Conservation (phyloP, 2,113 vertebrate genomes). For the Vimba vimba region DNA sequence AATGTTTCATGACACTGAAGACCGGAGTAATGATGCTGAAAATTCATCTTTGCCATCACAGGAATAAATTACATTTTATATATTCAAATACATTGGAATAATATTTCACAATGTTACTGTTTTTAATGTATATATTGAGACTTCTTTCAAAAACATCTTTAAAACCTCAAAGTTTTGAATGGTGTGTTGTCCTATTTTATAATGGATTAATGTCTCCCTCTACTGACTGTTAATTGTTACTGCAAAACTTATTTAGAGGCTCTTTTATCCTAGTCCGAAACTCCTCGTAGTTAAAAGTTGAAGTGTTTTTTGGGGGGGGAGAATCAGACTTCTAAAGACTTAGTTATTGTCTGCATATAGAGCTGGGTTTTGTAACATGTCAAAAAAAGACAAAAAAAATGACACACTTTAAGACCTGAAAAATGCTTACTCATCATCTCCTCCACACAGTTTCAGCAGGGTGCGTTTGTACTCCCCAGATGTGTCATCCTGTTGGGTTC, state of each 20-base stretch:
- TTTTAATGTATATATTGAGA: neutral
- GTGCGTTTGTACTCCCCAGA: constrained; percentile 96
- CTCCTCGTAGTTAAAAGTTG: too few relatives aligned
- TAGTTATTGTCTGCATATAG: neutral
- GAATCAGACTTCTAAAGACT: neutral
- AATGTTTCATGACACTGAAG: neutral
- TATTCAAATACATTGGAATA: neutral
- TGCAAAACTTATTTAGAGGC: constrained; percentile 7
- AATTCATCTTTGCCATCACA: neutral
- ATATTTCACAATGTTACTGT: neutral
- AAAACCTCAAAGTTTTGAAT: neutral
- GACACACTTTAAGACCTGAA: neutral
- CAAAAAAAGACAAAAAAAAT: neutral
- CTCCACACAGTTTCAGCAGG: constrained; percentile 91
- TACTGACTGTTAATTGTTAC: neutral
- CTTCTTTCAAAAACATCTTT: neutral
- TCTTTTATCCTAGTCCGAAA: too few relatives aligned
- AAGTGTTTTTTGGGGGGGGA: neutral
- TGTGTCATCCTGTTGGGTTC: constrained; percentile 85
- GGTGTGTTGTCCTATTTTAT: neutral
- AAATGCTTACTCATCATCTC: constrained; percentile 92
- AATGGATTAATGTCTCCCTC: neutral
- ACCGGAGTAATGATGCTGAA: neutral
- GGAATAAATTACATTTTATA: neutral
- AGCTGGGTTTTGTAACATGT: neutral